Evolutionary conservation across 1,140 invertebrate genomes (phyloP), one percentile per base, ranked within the genome.

Genomic region (Bicyclus anynana): DNA sequence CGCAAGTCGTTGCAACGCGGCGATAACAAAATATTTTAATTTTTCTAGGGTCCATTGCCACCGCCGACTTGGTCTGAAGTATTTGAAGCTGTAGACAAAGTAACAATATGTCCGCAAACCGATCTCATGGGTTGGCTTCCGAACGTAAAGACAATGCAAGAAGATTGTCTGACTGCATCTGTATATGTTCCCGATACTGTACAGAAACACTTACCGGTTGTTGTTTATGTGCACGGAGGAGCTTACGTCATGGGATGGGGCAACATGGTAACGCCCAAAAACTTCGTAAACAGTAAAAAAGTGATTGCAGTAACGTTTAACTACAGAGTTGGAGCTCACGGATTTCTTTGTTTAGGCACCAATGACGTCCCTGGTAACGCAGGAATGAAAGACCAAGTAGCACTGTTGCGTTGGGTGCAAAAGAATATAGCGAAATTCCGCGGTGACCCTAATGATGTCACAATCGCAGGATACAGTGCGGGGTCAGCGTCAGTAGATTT

Each of bases 141-240:
- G 20, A 10, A 52, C 16, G 6, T 13, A 14, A 51, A 48, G 50
- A 46, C 17, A 7, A 35, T 52, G 1, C 58, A 69, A 59, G 82
- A 85, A 65, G 58, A 84, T 54, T 85, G 82, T 27, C 67, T 85
- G 0, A 57, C 80, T 13, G 71, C 69, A 20, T 82, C 80, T 59
- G 51, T 85, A 2, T 84, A 67, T 46, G 72, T 72, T 2, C 80
- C 79, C 6, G 53, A 84, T 23, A 80, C 69, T 7, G 33, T 66
- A 2, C 23, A 70, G 16, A 71, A 69, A 14, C 74, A 80, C 9
- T 38, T 84, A 13, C 74, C 83, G 2, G 80, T 86, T 0, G 26
- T 86, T 6, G 76, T 84, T 7, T 49, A 56, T 17, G 53, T 69
- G 20, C 67, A 69, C n/a, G 60, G 58, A 6, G 64, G 64, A 20